Percentiles rank a stretch among this genome's conserved stretches.
Conservation (phyloP, 23 tunicate species). For the Phallusia fumigata region DNA sequence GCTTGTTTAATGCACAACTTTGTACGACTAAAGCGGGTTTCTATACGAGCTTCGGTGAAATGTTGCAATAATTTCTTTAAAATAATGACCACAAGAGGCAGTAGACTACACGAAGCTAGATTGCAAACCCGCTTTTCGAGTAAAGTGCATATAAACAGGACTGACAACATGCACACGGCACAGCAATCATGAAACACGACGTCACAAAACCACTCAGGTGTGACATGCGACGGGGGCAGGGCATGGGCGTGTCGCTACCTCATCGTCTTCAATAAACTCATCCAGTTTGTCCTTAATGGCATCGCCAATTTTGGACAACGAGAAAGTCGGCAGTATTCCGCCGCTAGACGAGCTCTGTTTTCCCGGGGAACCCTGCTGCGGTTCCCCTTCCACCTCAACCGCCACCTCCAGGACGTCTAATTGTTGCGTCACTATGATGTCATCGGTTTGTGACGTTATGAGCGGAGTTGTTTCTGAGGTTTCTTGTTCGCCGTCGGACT, state of each 20-base stretch:
- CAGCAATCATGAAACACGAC: not conserved
- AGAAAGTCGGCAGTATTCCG: not conserved
- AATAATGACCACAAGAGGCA: too few species aligned
- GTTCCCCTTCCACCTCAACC: not conserved
- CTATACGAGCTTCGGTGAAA: too few species aligned
- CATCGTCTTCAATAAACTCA: not conserved
- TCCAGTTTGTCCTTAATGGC: not conserved
- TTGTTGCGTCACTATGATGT: not conserved
- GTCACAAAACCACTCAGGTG: too few species aligned
- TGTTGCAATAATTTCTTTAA: too few species aligned
- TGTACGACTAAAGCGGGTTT: too few species aligned
- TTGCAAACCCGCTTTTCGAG: too few species aligned
- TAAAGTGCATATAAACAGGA: too few species aligned
- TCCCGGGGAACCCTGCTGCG: not conserved
- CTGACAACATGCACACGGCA: not conserved
- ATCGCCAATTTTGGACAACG: not conserved
- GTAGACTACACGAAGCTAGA: too few species aligned
- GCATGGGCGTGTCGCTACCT: constrained; percentile 13
- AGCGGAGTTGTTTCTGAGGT: not conserved
- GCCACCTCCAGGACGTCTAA: not conserved
- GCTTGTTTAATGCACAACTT: too few species aligned
- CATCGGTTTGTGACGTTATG: not conserved
- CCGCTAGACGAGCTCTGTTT: not conserved
- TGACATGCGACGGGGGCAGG: not conserved
- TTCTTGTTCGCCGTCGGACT: not conserved